These are phyloP conservation scores for Bambusicola thoracicus DNA, from an alignment of 2,113 vertebrate genomes.

Conservation along the genomic window DNA sequence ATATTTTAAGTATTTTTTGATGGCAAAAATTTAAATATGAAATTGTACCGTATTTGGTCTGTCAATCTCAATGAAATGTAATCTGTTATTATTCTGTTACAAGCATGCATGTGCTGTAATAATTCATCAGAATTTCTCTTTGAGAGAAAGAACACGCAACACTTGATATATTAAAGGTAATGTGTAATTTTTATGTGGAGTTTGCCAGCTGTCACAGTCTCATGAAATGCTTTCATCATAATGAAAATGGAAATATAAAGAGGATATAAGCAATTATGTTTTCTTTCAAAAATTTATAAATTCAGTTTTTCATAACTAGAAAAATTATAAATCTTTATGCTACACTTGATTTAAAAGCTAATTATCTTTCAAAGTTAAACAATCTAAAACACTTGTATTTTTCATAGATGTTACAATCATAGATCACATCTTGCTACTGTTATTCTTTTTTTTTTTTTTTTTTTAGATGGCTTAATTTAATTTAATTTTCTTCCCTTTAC, in stretches of 20 bases:
- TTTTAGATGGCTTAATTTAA: not conserved
- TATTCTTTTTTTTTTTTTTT: not conserved
- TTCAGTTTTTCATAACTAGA: not conserved
- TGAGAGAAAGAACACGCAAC: not conserved
- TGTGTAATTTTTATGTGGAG: not conserved
- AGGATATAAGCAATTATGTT: not conserved
- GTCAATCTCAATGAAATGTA: not conserved
- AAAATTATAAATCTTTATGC: not conserved
- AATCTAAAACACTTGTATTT: not conserved
- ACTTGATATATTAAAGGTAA: not conserved
- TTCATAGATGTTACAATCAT: not conserved
- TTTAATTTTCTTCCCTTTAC: not conserved
- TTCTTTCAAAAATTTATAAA: not conserved
- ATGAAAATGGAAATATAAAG: not conserved
- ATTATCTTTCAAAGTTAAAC: not conserved
- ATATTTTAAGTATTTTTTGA: not conserved
- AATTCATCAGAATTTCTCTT: not conserved
- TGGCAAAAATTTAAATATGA: not conserved
- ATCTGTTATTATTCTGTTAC: not conserved
- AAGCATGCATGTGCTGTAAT: not conserved
- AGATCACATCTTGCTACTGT: not conserved
- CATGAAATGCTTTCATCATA: not conserved
- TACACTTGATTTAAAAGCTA: not conserved
- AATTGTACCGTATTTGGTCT: not conserved
- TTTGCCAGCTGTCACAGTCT: not conserved